Conservation (phyloP, 2,888 invertebrate genomes). For the Bursaphelenchus okinawaensis region DNA sequence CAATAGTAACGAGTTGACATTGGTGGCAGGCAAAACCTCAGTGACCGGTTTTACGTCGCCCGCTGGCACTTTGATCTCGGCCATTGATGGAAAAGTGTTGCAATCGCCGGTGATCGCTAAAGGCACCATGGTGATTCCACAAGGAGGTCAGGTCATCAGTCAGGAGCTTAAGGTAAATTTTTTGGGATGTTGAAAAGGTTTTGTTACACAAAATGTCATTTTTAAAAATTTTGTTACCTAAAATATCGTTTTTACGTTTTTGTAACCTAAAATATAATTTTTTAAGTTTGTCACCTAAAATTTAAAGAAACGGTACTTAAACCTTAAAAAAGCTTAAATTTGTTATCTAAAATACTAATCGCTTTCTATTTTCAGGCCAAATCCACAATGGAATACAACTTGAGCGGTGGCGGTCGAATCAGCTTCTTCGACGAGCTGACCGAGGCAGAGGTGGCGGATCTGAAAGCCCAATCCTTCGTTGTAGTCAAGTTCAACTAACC, state of each 20-base stretch:
- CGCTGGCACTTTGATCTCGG: conserved; percentile 33
- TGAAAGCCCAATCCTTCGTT: not conserved
- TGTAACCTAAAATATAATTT: too few relatives aligned
- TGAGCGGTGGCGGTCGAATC: conserved; percentile 22
- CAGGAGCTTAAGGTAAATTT: conserved; percentile 10
- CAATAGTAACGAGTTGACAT: conserved; percentile 25
- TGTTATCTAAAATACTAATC: too few relatives aligned
- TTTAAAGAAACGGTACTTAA: too few relatives aligned
- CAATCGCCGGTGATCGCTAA: conserved; percentile 30
- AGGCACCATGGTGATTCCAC: conserved; percentile 24
- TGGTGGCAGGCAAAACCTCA: conserved; percentile 12
- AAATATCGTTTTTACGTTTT: too few relatives aligned
- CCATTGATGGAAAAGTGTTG: conserved; percentile 28
- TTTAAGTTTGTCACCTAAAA: too few relatives aligned
- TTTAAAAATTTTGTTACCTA: not conserved
- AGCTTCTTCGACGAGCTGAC: conserved; percentile 16
- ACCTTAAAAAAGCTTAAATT: too few relatives aligned
- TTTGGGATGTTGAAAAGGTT: not conserved
- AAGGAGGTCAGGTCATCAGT: not conserved
- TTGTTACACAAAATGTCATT: not conserved
- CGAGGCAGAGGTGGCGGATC: conserved; percentile 11
- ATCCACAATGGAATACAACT: conserved; percentile 19
- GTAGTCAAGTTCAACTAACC: not conserved
- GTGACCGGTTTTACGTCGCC: conserved; percentile 33
- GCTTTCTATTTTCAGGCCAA: conserved; percentile 16